Evolutionary conservation across 2,113 vertebrate genomes (phyloP).

Genomic region (Agapornis roseicollis): DNA sequence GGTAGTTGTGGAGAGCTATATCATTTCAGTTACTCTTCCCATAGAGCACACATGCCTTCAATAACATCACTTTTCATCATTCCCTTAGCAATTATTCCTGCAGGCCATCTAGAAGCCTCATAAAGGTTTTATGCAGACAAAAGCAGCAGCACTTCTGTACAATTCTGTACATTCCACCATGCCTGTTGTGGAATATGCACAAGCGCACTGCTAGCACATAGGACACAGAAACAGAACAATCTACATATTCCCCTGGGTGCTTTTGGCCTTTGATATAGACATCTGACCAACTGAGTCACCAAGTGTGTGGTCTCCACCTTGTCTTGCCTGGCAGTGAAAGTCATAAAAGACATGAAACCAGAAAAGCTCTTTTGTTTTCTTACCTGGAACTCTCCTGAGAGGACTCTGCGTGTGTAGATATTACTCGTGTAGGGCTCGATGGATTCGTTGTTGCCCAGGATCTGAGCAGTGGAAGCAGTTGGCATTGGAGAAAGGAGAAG

Average conservation of each 20-base stretch:
- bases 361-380: not conserved
- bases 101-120: not conserved
- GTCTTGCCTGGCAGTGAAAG: not conserved
- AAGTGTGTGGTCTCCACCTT: not conserved
- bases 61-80: not conserved
- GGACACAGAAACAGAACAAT: not conserved
- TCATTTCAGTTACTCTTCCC: not conserved
- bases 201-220: not conserved
- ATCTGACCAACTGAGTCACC: not conserved
- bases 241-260: accelerated
- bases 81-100: not conserved
- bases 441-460: slow-evolving; percentile 96
- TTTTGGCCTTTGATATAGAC: not conserved
- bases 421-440: slow-evolving; percentile 98
- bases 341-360: accelerated
- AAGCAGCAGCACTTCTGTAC: not conserved
- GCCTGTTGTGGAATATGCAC: not conserved
- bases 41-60: accelerated
- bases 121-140: not conserved
- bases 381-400: slow-evolving; percentile 98
- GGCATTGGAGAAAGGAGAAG: slow-evolving; percentile 96
- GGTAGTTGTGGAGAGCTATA: not conserved
- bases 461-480: slow-evolving; percentile 97
- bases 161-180: accelerated
- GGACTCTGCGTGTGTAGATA: slow-evolving; percentile 94